phyloP scores from a whole-genome alignment of 1,140 invertebrate species.

The Zelostemma sp. region DNA sequence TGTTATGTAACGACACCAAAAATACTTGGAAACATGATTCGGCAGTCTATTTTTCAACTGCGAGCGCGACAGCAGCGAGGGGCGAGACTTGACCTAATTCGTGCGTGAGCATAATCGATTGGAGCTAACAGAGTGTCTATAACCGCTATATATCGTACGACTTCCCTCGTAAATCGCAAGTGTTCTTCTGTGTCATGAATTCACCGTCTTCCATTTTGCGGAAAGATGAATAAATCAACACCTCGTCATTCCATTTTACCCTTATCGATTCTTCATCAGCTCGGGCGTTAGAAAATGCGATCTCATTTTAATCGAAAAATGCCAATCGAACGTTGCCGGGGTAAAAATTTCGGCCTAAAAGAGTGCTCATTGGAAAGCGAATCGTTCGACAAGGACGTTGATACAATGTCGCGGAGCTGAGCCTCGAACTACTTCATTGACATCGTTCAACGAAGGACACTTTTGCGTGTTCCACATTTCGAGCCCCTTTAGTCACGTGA shows the following conservation, averaged over 20 bases:
- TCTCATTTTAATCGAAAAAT: not conserved
- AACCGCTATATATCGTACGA: conserved; percentile 33
- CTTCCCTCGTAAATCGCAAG: conserved; percentile 40
- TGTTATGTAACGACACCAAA: not conserved
- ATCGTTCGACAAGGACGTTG: conserved; percentile 27
- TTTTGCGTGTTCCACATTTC: conserved; percentile 52
- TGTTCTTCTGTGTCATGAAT: conserved; percentile 33
- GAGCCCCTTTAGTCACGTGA: conserved; percentile 46
- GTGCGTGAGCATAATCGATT: conserved; percentile 55
- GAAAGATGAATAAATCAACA: not conserved
- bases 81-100: conserved; percentile 58
- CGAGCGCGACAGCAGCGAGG: conserved; percentile 35
- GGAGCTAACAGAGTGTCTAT: conserved; percentile 28
- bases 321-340: no score
- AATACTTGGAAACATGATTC: conserved; percentile 7
- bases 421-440: conserved; percentile 55
- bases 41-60: conserved; percentile 35
- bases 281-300: not conserved
- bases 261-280: not conserved
- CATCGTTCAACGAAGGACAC: conserved; percentile 54
- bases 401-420: conserved; percentile 35
- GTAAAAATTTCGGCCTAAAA: no score
- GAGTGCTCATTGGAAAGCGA: conserved; percentile 31
- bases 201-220: conserved; percentile 24
- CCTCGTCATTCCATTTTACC: not conserved